phyloP scores from a whole-genome alignment of 2,113 vertebrate genomes.

The Sapayoa aenigma region DNA sequence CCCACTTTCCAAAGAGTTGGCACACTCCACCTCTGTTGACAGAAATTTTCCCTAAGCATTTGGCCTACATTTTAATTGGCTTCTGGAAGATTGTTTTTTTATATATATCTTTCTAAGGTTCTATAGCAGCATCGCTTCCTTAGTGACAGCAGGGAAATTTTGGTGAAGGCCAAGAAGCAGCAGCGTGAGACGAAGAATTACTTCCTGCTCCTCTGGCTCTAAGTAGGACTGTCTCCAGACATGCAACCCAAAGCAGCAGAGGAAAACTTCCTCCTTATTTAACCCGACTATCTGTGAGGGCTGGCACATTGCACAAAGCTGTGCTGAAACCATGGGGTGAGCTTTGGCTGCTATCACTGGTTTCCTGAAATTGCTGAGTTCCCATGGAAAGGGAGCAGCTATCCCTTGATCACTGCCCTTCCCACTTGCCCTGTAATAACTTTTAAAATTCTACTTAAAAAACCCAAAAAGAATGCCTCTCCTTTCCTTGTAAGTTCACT shows the following conservation, averaged over 20 bases:
- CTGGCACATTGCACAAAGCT: not conserved
- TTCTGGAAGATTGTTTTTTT: not conserved
- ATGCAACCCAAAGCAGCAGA: not conserved
- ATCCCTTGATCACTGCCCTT: not conserved
- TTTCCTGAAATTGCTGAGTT: not conserved
- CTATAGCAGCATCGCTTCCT: not conserved
- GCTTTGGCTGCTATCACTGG: not conserved
- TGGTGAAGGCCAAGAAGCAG: not conserved
- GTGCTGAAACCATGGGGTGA: not conserved
- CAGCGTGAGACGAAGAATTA: not conserved
- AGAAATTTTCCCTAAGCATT: constrained; percentile 38
- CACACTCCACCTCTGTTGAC: constrained; percentile 26
- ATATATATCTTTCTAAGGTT: not conserved
- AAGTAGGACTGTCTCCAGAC: not conserved
- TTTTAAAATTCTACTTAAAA: not conserved
- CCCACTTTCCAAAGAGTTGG: not conserved
- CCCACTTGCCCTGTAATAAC: not conserved
- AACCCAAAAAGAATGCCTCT: not conserved
- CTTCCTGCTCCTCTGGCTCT: not conserved
- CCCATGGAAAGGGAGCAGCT: not conserved
- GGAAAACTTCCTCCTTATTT: not conserved
- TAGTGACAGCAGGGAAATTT: not conserved
- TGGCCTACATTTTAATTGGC: constrained; percentile 46
- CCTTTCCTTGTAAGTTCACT: not conserved
- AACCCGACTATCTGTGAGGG: not conserved